Base-by-base conservation (phyloP, 1,140 invertebrate species). In the Pinna nobilis region DNA sequence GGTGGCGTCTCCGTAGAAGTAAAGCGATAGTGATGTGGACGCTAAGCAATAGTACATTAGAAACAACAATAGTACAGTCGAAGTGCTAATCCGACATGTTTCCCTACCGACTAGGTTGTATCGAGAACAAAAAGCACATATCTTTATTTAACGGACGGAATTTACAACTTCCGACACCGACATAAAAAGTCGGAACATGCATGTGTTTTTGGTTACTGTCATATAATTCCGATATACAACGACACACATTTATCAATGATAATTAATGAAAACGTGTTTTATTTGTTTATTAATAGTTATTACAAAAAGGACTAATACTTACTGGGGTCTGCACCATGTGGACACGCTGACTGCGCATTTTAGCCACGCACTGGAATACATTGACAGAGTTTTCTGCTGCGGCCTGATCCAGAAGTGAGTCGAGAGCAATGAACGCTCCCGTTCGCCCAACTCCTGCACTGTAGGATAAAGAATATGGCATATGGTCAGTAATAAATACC, bases 401-500 rank as follows among this genome's bases (percentile, higher is more conserved):
- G 23, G 20, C 59, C 44, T 63, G 35, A 13, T 44, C 28, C 23
- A 63, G 59, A 2, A 63, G 39, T 20, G n/a, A 28, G 18, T 63
- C 59, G 3, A 63, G 59, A 30, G 59, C 59, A 23, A 63, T 63
- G 18, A 63, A 63, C 44, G 59, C 44, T 11, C 59, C 59, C n/a
- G 59, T 63, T 4, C 59, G n/a, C 28, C 59, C 59, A 63, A 63
- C 44, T 4, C 59, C 59, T 3, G 59, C 59, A 41, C 59, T 63
- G 32, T 6, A 35, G 37, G 2, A 15, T 35, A 20, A 1, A 23
- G n/a, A 59, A n/a, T n/a, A n/a, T n/a, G n/a, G n/a, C n/a, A n/a
- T n/a, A n/a, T n/a, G n/a, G n/a, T n/a, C n/a, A n/a, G n/a, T n/a
- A n/a, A n/a, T n/a, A n/a, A n/a, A n/a, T n/a, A n/a, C n/a, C n/a